Base-by-base conservation (phyloP, 1,140 invertebrate species). In the Pogonomyrmex barbatus region DNA sequence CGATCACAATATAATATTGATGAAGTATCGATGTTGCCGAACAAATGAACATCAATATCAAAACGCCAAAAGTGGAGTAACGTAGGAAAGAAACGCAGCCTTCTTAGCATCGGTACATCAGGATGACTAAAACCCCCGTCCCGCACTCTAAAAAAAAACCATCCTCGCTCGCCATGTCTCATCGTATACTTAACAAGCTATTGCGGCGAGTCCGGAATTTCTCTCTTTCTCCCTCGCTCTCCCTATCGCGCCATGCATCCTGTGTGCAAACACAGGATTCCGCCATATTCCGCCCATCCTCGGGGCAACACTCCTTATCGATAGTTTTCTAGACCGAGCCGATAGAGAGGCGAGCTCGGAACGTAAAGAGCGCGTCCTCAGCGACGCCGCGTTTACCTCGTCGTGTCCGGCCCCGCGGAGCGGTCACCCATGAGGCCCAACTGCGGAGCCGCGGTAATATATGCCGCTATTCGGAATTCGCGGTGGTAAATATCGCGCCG, bases 401-500 rank as follows among this genome's bases (percentile, higher is more conserved):
- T 9, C 81, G 24, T 24, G 39, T 68, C 39, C 82, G 77, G 36
- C 45, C 45, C 63, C 45, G 68, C 52, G 12, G 24, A 70, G 50
- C 87, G 76, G 24, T 89, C 87, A 86, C 76, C 76, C n/a, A 45
- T 4, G n/a, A 12, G 50, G 12, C 33, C 45, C 56, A 14, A 4
- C 56, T 54, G 54, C 54, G 73, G 58, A 24, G 62, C 68, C 73
- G 50, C 6, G 52, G 47, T 89, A 89, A 89, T 89, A 82, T 88
- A 90, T 47, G 85, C 67, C 68, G 73, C 63, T 60, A 58, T 85
- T 90, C 89, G 86, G 50, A 73, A n/a, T 87, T 73, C 88, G 50
- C 65, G 85, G 60, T 75, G 65, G 89, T 89, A 89, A 90, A 89
- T 89, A 89, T 90, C 83, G 87, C 86, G 67, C 83, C 77, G 87